Conservation (phyloP, 1,140 invertebrate genomes). For the Leptopilina clavipes region DNA sequence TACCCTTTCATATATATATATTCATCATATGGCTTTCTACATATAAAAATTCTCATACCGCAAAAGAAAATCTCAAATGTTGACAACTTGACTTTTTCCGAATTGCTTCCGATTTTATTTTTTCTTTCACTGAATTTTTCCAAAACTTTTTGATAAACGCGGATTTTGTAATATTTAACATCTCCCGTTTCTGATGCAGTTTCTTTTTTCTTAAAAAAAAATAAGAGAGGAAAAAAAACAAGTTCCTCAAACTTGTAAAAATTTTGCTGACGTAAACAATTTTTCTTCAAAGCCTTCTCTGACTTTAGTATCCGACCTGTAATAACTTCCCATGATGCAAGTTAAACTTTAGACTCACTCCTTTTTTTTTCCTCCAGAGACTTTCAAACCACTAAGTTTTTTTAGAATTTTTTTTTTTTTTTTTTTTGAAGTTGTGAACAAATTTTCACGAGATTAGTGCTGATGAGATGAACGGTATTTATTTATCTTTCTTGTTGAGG, state of each 20-base stretch:
- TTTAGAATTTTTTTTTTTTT: neutral
- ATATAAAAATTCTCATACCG: neutral
- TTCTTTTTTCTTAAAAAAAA: conserved; percentile 29
- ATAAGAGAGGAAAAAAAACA: conserved; percentile 47
- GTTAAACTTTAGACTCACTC: neutral
- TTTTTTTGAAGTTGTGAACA: neutral
- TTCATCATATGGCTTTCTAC: neutral
- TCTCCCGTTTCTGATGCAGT: neutral
- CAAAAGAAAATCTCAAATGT: neutral
- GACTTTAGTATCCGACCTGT: conserved; percentile 11
- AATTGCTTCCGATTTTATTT: neutral
- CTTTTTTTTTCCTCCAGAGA: neutral
- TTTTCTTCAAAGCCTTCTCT: conserved; percentile 6
- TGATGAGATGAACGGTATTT: neutral
- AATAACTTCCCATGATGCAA: conserved; percentile 16
- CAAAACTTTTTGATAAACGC: neutral
- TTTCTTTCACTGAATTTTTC: neutral
- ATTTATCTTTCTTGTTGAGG: no score
- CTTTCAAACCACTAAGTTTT: conserved; percentile 14
- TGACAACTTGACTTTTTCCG: neutral
- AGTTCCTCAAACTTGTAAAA: conserved; percentile 4
- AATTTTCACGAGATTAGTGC: neutral
- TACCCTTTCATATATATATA: conserved; percentile 13
- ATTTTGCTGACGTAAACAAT: conserved; percentile 18
- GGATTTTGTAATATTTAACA: conserved; percentile 13